Evolutionary conservation across 92 coral and sea anemone genomes (phyloP), one percentile per base, ranked within the genome.

Genomic region (Epizoanthus stellaris): DNA sequence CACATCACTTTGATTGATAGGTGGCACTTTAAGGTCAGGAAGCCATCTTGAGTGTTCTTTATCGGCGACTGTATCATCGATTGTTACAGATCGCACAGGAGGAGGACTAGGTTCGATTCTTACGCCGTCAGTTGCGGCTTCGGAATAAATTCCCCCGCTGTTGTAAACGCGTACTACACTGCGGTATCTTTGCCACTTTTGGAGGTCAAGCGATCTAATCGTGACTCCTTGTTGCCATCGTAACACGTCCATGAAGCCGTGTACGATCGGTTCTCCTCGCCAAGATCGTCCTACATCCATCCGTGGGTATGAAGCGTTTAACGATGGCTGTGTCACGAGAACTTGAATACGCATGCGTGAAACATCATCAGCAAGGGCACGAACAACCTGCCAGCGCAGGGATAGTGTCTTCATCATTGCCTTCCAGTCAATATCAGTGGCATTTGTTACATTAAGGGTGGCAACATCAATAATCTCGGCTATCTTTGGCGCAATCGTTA

Each of bases 181-280:
- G 12, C 95, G 95, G 75, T 96, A 96, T 61, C 85, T 85, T 84
- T 88, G 89, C 94, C 95, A 96, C 21, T 91, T 76, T 57, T 92
- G 66, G 39, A 92, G 45, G 8, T 86, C 74, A 16, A 87, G 87
- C 15, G 93, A 89, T 34, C 90, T 90, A 61, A 96, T 84, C 15
- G 93, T 91, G 34, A 91, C 88, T 40, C 90, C 89, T 10, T 76
- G 79, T 82, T 88, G 90, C 84, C 87, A 80, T 38, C 95, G 90
- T 40, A 89, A 86, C 19, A 93, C 94, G 45, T 90, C 86, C 87
- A 93, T 92, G 76, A 96, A 91, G 20, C 83, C 88, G 49, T 89
- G 95, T 13, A 82, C 91, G 15, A 96, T 58, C 34, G 94, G 97
- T 57, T 96, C 99, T 52, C 99, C 94, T 7, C 86, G 89, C 99